These are phyloP conservation scores for Cataglyphis hispanica DNA, from an alignment of 1,140 invertebrate species.

Conservation along the genomic window DNA sequence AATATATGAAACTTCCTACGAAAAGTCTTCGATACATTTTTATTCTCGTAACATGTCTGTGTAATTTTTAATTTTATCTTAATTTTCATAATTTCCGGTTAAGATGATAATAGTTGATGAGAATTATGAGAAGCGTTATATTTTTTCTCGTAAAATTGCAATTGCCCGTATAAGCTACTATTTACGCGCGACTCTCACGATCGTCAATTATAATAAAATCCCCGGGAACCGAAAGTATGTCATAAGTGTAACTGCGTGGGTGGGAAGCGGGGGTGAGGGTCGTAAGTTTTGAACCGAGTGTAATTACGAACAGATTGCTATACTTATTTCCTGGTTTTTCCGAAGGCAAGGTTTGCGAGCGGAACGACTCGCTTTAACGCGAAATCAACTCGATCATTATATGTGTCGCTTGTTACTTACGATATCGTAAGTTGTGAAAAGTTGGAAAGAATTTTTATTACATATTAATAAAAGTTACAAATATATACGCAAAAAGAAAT, in stretches of 20 bases:
- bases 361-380: neutral
- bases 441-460: conserved; percentile 1
- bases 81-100: neutral
- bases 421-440: neutral
- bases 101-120: neutral
- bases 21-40: neutral
- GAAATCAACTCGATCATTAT: conserved; percentile 11
- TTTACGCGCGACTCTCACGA: conserved; percentile 32
- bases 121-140: neutral
- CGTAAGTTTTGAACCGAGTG: conserved; percentile 42
- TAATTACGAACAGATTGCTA: conserved; percentile 39
- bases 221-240: conserved; percentile 22
- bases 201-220: conserved; percentile 51
- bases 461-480: neutral
- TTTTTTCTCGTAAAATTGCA: neutral
- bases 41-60: neutral
- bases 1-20: neutral
- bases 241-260: conserved; percentile 32
- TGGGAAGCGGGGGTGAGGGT: too few species aligned
- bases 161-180: conserved; percentile 7
- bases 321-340: conserved; percentile 18
- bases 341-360: neutral
- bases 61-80: neutral
- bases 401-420: neutral
- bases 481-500: neutral